Evolutionary conservation across 1,140 invertebrate species (phyloP), one percentile per base, ranked within the genome.

Genomic region (Caenorhabditis tropicalis): DNA sequence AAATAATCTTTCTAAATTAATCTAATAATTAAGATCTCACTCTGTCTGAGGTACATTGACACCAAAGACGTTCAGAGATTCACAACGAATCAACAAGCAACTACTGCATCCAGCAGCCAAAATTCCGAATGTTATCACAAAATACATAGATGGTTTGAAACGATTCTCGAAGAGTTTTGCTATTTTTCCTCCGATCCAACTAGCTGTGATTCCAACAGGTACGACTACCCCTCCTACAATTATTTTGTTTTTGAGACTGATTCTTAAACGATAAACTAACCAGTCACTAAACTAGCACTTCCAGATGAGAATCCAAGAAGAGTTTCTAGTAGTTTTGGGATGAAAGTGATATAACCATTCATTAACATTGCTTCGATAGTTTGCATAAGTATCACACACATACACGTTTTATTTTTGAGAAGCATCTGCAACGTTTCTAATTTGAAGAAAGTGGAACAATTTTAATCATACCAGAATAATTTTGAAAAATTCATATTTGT

Each of bases 291-390:
- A 29, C 74, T 65, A 29, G 83, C n/a, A n/a, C 36, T 43, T 27
- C 74, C 51, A 4, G 74, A 43, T 16, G 51, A 43, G 79, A 80
- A 81, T 31, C 83, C 83, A 29, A 85, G 79, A 46, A 85, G 74
- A 9, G 81, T 85, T 79, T 85, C 83, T 12, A 85, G 39, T 16
- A 85, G 79, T 81, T 85, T 85, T 43, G 83, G 83, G 29, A 85
- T 85, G 56, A 85, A 85, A 27, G 83, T 85, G 79, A 85, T 85
- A 36, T 85, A 85, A 10, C 83, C 83, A 58, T 85, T 85, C 83
- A 85, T 85, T 1, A 85, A 16, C 48, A 85, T 48, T n/a, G 70
- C 79, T 80, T 85, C 83, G 33, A 85, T 60, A 15, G 83, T 85
- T 49, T 85, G 83, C 83, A 85, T 85, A 6, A 79, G 39, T 29